A percentile compares a stretch with the other conserved stretches of the same genome.
phyloP scores from a whole-genome alignment of 2,113 vertebrate genomes.

The Brachypteracias leptosomus region DNA sequence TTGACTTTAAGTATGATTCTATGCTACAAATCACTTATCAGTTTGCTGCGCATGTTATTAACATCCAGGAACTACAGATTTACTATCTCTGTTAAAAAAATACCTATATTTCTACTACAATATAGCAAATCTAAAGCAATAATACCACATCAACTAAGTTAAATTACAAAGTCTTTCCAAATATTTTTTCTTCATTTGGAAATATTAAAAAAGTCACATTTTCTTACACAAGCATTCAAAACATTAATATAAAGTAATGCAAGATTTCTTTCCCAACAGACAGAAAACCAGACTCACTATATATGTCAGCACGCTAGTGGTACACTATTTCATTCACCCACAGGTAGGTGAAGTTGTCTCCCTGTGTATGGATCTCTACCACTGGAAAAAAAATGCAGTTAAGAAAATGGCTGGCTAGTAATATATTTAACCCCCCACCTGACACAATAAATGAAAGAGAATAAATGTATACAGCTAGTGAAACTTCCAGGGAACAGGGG shows the following conservation, averaged over 20 bases:
- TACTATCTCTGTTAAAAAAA: no score
- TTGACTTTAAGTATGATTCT: no score
- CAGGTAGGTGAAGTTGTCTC: not conserved
- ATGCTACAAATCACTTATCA: no score
- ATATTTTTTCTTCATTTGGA: no score
- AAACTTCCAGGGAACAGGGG: slow-evolving; percentile 64
- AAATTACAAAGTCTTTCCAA: no score
- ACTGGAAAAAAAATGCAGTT: slow-evolving; percentile 24
- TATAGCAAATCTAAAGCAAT: no score
- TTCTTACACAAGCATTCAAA: not conserved
- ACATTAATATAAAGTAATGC: not conserved
- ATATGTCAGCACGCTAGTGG: not conserved
- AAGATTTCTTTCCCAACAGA: not conserved
- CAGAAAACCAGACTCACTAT: not conserved
- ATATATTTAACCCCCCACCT: slow-evolving; percentile 75
- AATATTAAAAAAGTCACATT: not conserved
- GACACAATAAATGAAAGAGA: slow-evolving; percentile 81
- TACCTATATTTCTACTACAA: no score
- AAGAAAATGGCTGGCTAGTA: slow-evolving; percentile 62
- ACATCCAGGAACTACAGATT: no score
- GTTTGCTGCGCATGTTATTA: no score
- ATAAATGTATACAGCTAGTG: slow-evolving; percentile 77
- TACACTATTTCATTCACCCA: not conserved
- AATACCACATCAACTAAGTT: no score
- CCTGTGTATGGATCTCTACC: not conserved